phyloP scores from a whole-genome alignment of 1,140 invertebrate species.

The Druon quercuslanigerum region DNA sequence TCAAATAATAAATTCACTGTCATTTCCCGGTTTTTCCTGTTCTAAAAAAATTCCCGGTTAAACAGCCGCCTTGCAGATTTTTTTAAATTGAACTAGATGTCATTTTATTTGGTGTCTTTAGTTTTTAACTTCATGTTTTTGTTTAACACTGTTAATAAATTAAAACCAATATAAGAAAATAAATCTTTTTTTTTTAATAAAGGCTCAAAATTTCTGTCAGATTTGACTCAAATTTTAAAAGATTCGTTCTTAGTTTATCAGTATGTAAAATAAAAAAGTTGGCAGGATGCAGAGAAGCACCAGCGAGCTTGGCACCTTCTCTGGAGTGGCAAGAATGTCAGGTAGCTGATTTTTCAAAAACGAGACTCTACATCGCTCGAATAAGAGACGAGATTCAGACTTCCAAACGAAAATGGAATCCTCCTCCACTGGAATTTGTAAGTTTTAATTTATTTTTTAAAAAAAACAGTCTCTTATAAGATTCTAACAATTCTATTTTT shows the following conservation, averaged over 20 bases:
- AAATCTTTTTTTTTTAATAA: too few relatives aligned
- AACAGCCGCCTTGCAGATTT: too few relatives aligned
- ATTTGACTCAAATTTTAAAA: too few relatives aligned
- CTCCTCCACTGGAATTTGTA: slow-evolving; percentile 56
- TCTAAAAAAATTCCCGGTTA: too few relatives aligned
- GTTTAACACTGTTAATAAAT: too few relatives aligned
- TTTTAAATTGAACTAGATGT: too few relatives aligned
- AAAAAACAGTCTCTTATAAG: slow-evolving; percentile 33
- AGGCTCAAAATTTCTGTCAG: too few relatives aligned
- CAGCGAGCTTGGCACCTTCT: slow-evolving; percentile 68
- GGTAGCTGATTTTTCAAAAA: slow-evolving; percentile 74
- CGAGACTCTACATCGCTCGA: slow-evolving; percentile 70
- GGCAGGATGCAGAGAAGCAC: slow-evolving; percentile 72
- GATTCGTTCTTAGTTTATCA: neutral
- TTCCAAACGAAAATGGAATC: slow-evolving; percentile 48
- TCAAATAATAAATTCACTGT: too few relatives aligned
- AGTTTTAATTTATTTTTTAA: neutral
- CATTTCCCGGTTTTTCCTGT: too few relatives aligned
- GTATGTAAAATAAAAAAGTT: slow-evolving; percentile 54
- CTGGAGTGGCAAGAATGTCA: slow-evolving; percentile 76
- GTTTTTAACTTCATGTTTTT: too few relatives aligned
- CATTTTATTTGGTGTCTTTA: too few relatives aligned
- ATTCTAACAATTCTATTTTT: neutral
- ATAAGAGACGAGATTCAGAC: slow-evolving; percentile 59
- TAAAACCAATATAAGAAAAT: too few relatives aligned